Percentiles rank a stretch among this genome's conserved stretches.
phyloP scores from a whole-genome alignment of 2,888 invertebrate species.

The Lymantria dispar region DNA sequence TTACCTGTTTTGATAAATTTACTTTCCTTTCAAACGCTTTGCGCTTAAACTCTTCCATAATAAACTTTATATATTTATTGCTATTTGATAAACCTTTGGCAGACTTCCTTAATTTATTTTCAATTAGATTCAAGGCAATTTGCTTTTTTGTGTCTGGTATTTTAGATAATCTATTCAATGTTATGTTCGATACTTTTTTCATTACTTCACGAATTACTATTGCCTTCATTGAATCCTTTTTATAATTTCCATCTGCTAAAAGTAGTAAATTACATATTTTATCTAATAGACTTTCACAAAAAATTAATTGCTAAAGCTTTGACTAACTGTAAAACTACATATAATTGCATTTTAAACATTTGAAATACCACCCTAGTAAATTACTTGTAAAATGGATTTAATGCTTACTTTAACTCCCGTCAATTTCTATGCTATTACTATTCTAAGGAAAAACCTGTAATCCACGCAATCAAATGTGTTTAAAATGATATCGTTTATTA shows the following conservation, averaged over 20 bases:
- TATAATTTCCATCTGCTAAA: background rate
- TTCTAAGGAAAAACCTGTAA: no score
- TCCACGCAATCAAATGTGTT: no score
- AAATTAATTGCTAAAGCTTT: no score
- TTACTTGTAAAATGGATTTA: no score
- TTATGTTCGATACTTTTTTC: slow-evolving; percentile 42
- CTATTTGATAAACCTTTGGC: slow-evolving; percentile 37
- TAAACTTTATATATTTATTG: slow-evolving; percentile 46
- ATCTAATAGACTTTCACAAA: no score
- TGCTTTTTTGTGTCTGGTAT: slow-evolving; percentile 26
- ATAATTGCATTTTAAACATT: no score
- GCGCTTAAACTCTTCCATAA: slow-evolving; percentile 52
- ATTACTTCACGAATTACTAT: slow-evolving; percentile 37
- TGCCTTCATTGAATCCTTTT: slow-evolving; percentile 15
- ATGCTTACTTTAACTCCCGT: no score
- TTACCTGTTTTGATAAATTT: background rate
- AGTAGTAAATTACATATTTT: background rate
- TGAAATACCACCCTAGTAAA: no score
- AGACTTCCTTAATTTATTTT: slow-evolving; percentile 41
- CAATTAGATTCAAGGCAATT: slow-evolving; percentile 34
- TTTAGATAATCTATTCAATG: slow-evolving; percentile 31
- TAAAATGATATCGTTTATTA: no score
- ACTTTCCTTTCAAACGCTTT: background rate
- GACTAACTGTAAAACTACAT: no score
- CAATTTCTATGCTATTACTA: no score